Percentiles rank a stretch among this genome's conserved stretches.
Evolutionary conservation across 1,140 invertebrate genomes (phyloP).

Genomic region (Drosophila lowei): DNA sequence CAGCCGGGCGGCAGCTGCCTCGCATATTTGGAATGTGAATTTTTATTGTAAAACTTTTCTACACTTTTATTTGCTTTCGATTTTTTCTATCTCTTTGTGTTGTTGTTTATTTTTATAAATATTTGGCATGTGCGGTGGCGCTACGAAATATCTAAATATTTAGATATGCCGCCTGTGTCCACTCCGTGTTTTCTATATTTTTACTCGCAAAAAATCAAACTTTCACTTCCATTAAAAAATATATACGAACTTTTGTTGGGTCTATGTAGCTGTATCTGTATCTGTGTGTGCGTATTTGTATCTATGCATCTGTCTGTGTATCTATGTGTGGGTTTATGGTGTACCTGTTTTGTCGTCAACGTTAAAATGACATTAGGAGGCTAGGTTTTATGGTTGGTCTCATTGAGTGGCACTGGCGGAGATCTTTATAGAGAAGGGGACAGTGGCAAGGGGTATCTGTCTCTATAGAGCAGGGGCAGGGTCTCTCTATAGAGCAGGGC

Average conservation of each 20-base stretch:
- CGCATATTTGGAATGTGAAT: slow-evolving; percentile 64
- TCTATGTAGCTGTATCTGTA: slow-evolving; percentile 26
- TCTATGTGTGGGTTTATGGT: slow-evolving; percentile 43
- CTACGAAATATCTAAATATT: slow-evolving; percentile 38
- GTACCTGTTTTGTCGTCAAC: slow-evolving; percentile 38
- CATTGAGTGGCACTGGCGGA: neutral
- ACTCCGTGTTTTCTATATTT: slow-evolving; percentile 48
- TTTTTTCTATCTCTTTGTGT: neutral
- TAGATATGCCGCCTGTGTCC: slow-evolving; percentile 55
- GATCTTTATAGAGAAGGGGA: neutral
- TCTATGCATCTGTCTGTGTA: slow-evolving; percentile 29
- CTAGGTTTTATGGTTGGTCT: slow-evolving; percentile 68
- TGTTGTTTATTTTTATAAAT: slow-evolving; percentile 51
- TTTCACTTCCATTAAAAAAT: slow-evolving; percentile 76
- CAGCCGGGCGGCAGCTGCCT: slow-evolving; percentile 57
- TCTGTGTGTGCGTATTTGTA: slow-evolving; percentile 43
- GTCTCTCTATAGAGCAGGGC: no score
- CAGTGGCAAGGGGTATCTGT: neutral
- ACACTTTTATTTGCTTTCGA: no score
- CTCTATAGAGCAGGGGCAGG: neutral
- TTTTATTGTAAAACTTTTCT: slow-evolving; percentile 54
- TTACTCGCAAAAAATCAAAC: slow-evolving; percentile 66
- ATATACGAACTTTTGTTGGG: slow-evolving; percentile 48
- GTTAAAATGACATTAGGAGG: slow-evolving; percentile 78
- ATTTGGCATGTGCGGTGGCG: slow-evolving; percentile 60